A percentile compares a stretch with the other conserved stretches of the same genome.
phyloP scores from a whole-genome alignment of 2,797 vertebrate genomes.

The Margarornis squamiger region DNA sequence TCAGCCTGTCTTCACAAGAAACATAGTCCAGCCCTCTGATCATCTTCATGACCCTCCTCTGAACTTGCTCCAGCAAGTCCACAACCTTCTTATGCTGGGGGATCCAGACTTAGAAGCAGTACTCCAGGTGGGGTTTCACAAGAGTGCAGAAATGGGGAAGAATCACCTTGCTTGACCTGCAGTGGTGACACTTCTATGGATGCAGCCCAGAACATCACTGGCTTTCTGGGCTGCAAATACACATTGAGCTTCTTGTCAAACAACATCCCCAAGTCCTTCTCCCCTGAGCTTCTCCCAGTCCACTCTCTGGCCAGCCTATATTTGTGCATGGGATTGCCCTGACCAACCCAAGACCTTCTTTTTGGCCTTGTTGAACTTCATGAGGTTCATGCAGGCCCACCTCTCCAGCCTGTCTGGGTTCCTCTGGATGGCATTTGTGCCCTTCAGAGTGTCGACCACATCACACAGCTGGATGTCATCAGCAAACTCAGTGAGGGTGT shows the following conservation, averaged over 20 bases:
- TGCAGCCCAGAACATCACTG: not conserved
- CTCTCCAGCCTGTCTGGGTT: not conserved
- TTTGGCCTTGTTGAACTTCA: not conserved
- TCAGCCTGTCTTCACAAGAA: not conserved
- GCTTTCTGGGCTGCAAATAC: not conserved
- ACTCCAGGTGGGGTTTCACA: not conserved
- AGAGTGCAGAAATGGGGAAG: not conserved
- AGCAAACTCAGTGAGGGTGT: not conserved
- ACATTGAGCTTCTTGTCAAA: not conserved
- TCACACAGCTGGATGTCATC: not conserved
- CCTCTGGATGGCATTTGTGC: not conserved
- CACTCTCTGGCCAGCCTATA: not conserved
- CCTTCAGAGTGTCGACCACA: not conserved
- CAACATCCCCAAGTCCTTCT: not conserved
- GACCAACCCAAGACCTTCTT: rapidly evolving
- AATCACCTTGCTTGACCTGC: not conserved
- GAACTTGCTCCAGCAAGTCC: not conserved
- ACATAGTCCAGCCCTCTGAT: not conserved
- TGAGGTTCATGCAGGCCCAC: not conserved
- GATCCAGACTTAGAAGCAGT: not conserved
- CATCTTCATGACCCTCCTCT: not conserved
- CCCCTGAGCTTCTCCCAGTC: not conserved
- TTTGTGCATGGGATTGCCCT: not conserved
- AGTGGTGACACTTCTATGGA: not conserved
- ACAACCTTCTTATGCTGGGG: not conserved